A percentile compares a stretch with the other conserved stretches of the same genome.
These are phyloP conservation scores for Lutjanus argentimaculatus DNA, from an alignment of 2,797 vertebrate genomes.

Conservation along the genomic window DNA sequence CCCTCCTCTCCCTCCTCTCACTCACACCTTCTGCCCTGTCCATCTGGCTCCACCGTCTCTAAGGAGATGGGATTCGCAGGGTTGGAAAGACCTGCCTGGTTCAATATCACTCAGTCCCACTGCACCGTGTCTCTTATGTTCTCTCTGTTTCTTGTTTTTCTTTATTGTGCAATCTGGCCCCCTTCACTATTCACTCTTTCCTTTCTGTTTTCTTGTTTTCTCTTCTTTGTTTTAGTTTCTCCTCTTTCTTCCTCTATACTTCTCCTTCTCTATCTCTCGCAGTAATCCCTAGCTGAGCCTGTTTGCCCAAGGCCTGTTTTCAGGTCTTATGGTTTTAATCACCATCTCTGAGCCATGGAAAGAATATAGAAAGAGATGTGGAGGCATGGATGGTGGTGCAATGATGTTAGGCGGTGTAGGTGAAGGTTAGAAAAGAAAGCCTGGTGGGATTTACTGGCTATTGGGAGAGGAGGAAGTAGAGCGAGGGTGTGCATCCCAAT, in stretches of 20 bases:
- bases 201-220: constrained; percentile 46
- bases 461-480: constrained; percentile 46
- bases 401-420: constrained; percentile 52
- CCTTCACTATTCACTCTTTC: constrained; percentile 34
- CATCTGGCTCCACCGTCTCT: constrained; percentile 80
- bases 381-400: constrained; percentile 53
- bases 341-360: constrained; percentile 65
- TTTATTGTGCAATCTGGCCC: constrained; percentile 51
- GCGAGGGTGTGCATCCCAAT: constrained; percentile 64
- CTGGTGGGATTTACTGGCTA: constrained; percentile 64
- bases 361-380: constrained; percentile 67
- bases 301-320: constrained; percentile 76
- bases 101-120: constrained; percentile 67
- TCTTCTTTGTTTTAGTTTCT: constrained; percentile 49
- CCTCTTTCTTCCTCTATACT: constrained; percentile 20
- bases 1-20: constrained; percentile 48
- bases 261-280: constrained; percentile 19
- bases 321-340: constrained; percentile 78
- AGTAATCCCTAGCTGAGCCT: constrained; percentile 64
- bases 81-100: constrained; percentile 70
- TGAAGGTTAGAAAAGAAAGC: constrained; percentile 66
- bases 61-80: constrained; percentile 77
- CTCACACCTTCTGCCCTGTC: constrained; percentile 82
- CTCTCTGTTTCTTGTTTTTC: constrained; percentile 43
- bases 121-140: constrained; percentile 54